Base-by-base conservation (phyloP, 2,888 invertebrate species). In the Pandemis cinnamomeana region DNA sequence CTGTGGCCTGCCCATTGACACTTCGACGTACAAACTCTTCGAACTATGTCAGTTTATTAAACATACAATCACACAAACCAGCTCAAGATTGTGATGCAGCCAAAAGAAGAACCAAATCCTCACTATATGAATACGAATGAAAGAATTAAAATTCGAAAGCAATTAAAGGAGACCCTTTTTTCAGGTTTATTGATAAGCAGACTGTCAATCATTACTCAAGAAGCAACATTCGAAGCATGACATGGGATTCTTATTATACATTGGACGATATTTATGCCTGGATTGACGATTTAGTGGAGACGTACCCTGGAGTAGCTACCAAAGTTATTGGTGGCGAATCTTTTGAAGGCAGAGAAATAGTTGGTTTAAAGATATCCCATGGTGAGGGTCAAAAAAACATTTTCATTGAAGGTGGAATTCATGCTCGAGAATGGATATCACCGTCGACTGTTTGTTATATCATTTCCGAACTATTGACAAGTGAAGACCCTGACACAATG, bases 381-480 rank as follows among this genome's bases (percentile, higher is more conserved):
- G 91, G 91, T 0, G 58, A 81, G 58, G 91, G 87, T 0, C 88
- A 81, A 78, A 84, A 83, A 77, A 84, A 80, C 0, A 82, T 93
- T 6, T 91, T 93, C n/a, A 81, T 93, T 10, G 93, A 93, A 88
- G 87, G 90, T 77, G 95, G 95, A 27, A 96, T 97, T 76, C 97
- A 97, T 86, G 95, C 97, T 0, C 95, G 97, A 66, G 98, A 98
- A 90, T 98, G 96, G 96, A 96, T 96, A 27, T 92, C 95, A 0
- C 95, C 96, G 0, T 95, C 96, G 0, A 94, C 95, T 0, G 92
- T 95, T 0, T 95, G 95, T 44, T 96, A 93, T 76, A 92, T 96
- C 5, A 85, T 95, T n/a, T 94, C 95, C 80, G 94, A 96, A 79
- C 86, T 96, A 5, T 79, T 96, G 62, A 95, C 95, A 15, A 96